Evolutionary conservation across 2,888 invertebrate species (phyloP).

Genomic region (Epicampocera succincta): DNA sequence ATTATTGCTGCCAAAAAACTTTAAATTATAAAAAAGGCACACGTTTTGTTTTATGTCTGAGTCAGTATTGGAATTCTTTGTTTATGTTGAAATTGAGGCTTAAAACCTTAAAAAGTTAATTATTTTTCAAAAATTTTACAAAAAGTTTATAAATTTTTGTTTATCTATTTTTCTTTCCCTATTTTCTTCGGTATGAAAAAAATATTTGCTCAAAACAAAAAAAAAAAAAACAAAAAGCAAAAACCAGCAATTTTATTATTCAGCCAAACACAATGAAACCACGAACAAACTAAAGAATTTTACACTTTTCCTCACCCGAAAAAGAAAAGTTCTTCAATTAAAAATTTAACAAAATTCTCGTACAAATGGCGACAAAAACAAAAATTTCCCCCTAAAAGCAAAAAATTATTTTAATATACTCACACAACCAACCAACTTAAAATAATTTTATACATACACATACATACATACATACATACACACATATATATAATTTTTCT

Average conservation of each 20-base stretch:
- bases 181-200: no score
- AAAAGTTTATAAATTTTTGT: not conserved
- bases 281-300: slow-evolving; percentile 28
- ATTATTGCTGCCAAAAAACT: no score
- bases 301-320: slow-evolving; percentile 1
- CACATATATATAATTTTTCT: slow-evolving; percentile 23
- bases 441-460: slow-evolving; percentile 18
- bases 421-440: slow-evolving; percentile 32
- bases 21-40: no score
- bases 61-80: no score
- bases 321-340: slow-evolving; percentile 1
- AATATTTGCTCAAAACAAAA: slow-evolving; percentile 10
- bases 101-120: no score
- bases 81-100: no score
- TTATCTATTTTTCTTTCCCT: no score
- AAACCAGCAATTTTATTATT: slow-evolving; percentile 10
- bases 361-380: slow-evolving; percentile 45
- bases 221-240: no score
- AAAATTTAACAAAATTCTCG: slow-evolving; percentile 27
- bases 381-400: slow-evolving; percentile 14
- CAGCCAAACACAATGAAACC: slow-evolving; percentile 15
- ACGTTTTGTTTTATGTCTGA: no score
- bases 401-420: slow-evolving; percentile 59
- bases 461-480: no score
- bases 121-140: not conserved